Percentiles rank a stretch among this genome's conserved stretches.
phyloP scores from a whole-genome alignment of 2,797 vertebrate species.

The Prionace glauca region DNA sequence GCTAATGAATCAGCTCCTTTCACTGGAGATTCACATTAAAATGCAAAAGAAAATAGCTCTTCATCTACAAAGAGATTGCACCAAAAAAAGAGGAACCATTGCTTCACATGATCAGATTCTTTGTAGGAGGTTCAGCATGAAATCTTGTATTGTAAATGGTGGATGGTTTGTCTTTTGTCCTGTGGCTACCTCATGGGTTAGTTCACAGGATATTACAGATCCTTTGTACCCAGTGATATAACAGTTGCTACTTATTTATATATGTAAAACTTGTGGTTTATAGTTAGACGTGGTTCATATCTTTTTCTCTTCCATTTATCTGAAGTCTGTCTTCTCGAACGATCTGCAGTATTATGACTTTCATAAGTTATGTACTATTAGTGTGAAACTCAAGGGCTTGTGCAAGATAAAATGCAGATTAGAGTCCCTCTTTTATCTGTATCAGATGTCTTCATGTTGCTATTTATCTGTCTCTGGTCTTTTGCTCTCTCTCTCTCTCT shows the following conservation, averaged over 20 bases:
- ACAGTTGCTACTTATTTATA: not conserved
- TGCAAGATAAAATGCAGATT: not conserved
- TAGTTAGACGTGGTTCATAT: not conserved
- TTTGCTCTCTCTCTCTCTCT: not conserved
- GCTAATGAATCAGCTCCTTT: conserved; percentile 42
- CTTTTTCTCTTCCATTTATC: not conserved
- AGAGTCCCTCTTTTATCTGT: not conserved
- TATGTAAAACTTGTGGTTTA: not conserved
- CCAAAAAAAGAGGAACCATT: not conserved
- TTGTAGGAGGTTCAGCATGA: not conserved
- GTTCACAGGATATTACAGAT: not conserved
- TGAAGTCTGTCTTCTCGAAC: not conserved
- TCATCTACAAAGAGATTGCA: conserved; percentile 2
- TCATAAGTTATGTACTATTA: not conserved
- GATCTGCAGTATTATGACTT: too few species aligned
- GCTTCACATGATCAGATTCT: not conserved
- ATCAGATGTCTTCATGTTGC: too few species aligned
- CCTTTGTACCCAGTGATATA: not conserved
- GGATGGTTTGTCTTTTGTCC: not conserved
- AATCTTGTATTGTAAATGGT: conserved; percentile 24
- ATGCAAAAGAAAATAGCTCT: conserved; percentile 14
- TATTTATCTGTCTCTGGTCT: not conserved
- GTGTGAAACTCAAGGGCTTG: not conserved
- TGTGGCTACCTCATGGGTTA: not conserved
- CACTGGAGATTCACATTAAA: conserved; percentile 38